phyloP scores from a whole-genome alignment of 2,113 vertebrate genomes.

The Gasterosteus nipponicus region DNA sequence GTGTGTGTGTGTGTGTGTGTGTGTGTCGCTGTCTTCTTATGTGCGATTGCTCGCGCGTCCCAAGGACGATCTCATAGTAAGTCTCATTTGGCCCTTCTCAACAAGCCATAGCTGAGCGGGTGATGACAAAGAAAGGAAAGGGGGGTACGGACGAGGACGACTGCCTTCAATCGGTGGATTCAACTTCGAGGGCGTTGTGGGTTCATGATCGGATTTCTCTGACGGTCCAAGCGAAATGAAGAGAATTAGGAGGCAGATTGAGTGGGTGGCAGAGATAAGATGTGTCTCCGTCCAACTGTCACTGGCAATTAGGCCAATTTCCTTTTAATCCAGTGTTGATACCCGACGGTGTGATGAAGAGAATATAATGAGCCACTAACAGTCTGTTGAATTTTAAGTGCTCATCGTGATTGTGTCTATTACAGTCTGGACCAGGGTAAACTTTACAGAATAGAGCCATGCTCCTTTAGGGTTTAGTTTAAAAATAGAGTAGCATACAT shows the following conservation, averaged over 20 bases:
- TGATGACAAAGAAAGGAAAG: conserved; percentile 6
- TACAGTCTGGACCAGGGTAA: conserved; percentile 5
- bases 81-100: conserved; percentile 44
- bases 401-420: conserved; percentile 26
- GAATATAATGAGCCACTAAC: conserved; percentile 57
- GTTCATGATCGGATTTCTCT: conserved; percentile 38
- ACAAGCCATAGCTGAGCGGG: conserved; percentile 15
- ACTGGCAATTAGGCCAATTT: conserved; percentile 54
- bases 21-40: conserved; percentile 33
- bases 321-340: conserved; percentile 47
- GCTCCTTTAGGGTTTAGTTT: conserved; percentile 13
- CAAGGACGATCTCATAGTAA: conserved; percentile 52
- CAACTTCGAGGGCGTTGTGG: conserved; percentile 33
- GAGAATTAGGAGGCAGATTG: conserved; percentile 42
- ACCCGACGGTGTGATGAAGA: conserved; percentile 55
- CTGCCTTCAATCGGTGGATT: conserved; percentile 49
- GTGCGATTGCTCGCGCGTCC: conserved; percentile 6
- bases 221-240: conserved; percentile 47
- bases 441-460: conserved; percentile 10
- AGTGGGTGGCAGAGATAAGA: conserved; percentile 63
- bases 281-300: conserved; percentile 58
- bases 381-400: conserved; percentile 46
- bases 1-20: conserved; percentile 20
- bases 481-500: conserved; percentile 52
- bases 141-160: conserved; percentile 26